Percentiles rank a stretch among this genome's conserved stretches.
Conservation (phyloP, 2,888 invertebrate genomes). For the Aphidoletes aphidimyza region DNA sequence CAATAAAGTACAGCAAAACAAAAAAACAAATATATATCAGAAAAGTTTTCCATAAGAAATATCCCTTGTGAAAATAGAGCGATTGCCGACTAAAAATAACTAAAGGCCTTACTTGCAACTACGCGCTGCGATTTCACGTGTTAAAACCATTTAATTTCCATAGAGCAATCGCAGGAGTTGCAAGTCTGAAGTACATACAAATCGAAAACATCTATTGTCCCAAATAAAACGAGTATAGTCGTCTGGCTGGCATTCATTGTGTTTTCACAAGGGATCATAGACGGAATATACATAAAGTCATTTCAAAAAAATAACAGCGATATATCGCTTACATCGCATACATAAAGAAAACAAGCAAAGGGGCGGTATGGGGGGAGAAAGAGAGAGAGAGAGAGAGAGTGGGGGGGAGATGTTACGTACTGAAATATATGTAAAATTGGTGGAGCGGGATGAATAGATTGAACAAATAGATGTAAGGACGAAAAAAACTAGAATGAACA, state of each 20-base stretch:
- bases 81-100: no score
- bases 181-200: no score
- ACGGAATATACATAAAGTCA: not conserved
- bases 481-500: not conserved
- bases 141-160: no score
- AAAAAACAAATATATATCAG: not conserved
- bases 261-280: no score
- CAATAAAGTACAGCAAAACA: not conserved
- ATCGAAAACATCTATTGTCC: no score
- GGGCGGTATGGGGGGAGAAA: not conserved
- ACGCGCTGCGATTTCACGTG: no score
- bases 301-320: not conserved
- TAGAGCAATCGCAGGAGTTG: no score
- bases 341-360: not conserved
- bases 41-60: conserved; percentile 30
- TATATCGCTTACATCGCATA: not conserved
- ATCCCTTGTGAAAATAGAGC: no score
- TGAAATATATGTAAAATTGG: conserved; percentile 42
- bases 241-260: no score
- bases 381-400: not conserved
- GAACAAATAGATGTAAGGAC: not conserved
- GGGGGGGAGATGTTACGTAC: not conserved
- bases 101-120: no score
- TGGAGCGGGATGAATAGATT: conserved; percentile 24
- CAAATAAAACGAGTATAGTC: no score